Percentiles rank a stretch among this genome's conserved stretches.
These are phyloP conservation scores for Sander vitreus DNA, from an alignment of 2,113 vertebrate species.

Conservation along the genomic window DNA sequence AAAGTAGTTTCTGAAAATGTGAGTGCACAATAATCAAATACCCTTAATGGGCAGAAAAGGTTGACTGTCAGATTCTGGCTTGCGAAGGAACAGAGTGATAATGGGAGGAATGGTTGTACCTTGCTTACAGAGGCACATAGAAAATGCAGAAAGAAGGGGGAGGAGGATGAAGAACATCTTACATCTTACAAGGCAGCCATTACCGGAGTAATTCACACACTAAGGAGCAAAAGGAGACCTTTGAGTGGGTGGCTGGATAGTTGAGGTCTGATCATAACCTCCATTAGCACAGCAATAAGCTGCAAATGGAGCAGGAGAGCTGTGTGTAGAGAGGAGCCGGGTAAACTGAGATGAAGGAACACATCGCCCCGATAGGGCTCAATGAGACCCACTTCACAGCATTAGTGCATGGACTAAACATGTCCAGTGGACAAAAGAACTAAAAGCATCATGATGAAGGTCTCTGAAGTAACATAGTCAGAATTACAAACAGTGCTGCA, in stretches of 20 bases:
- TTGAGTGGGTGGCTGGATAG: conserved; percentile 69
- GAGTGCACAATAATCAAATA: conserved; percentile 56
- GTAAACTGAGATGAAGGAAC: conserved; percentile 26
- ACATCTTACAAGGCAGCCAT: conserved; percentile 74
- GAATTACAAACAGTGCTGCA: background rate
- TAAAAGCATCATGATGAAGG: conserved; percentile 1
- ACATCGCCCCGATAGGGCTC: background rate
- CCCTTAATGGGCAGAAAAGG: conserved; percentile 54
- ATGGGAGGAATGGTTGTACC: conserved; percentile 51
- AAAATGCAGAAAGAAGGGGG: conserved; percentile 27
- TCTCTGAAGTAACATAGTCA: background rate
- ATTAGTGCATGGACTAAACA: conserved; percentile 21
- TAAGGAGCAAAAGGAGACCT: conserved; percentile 63
- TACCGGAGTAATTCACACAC: conserved; percentile 75
- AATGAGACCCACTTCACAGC: conserved; percentile 32
- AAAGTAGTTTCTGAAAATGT: conserved; percentile 46
- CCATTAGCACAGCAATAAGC: conserved; percentile 73
- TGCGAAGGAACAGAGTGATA: conserved; percentile 46
- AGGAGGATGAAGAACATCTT: conserved; percentile 68
- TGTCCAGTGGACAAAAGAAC: conserved; percentile 17
- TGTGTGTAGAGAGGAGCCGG: conserved; percentile 29
- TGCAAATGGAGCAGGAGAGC: conserved; percentile 58
- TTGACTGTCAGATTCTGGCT: conserved; percentile 20
- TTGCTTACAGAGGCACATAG: conserved; percentile 40
- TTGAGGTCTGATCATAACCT: conserved; percentile 62